Conservation (phyloP, 2,888 invertebrate genomes). For the Sminthurides aquaticus region DNA sequence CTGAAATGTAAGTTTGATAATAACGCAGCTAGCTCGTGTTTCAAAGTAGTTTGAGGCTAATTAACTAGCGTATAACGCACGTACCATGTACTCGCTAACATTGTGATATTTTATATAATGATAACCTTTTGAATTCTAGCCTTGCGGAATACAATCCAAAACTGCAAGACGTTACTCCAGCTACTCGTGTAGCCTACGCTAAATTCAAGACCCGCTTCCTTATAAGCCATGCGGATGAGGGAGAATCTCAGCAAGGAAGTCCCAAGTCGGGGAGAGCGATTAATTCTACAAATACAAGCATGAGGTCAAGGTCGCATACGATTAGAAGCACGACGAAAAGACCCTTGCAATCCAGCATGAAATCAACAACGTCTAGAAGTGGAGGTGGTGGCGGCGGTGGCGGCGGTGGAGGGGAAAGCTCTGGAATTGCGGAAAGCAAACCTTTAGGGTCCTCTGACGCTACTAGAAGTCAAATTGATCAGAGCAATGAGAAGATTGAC, state of each 20-base stretch:
- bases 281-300: neutral
- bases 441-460: neutral
- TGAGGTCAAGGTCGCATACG: neutral
- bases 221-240: constrained; percentile 35
- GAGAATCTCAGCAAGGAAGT: constrained; percentile 18
- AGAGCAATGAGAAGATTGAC: constrained; percentile 13
- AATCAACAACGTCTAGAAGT: neutral
- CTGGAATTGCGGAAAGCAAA: neutral
- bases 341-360: neutral
- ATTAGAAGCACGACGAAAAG: neutral
- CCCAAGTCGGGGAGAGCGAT: neutral
- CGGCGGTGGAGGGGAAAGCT: neutral
- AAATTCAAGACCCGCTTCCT: constrained; percentile 63
- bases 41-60: no score
- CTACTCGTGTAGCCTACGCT: constrained; percentile 74
- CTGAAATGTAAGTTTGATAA: constrained; percentile 49
- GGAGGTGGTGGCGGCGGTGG: neutral
- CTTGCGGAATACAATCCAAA: constrained; percentile 75
- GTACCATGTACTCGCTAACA: neutral
- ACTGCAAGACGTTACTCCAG: constrained; percentile 64
- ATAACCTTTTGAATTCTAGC: constrained; percentile 20
- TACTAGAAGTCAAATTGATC: constrained; percentile 5
- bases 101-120: no score
- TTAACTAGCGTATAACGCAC: no score
- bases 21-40: neutral